phyloP scores from a whole-genome alignment of 2,888 invertebrate genomes.

The Ctenicera cuprea region DNA sequence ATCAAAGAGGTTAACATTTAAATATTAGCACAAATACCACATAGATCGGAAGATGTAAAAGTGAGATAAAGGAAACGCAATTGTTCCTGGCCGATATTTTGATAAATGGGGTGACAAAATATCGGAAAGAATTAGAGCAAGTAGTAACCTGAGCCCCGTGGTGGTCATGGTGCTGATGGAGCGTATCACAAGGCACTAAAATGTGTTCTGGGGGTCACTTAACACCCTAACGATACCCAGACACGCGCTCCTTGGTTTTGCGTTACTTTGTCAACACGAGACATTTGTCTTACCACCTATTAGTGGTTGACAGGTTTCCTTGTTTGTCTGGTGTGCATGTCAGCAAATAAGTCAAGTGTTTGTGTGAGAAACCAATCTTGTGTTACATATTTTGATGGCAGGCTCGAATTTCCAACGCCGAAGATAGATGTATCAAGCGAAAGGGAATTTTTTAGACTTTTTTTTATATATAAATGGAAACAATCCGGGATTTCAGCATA shows the following conservation, averaged over 20 bases:
- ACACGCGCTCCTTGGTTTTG: constrained; percentile 65
- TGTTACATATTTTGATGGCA: constrained; percentile 48
- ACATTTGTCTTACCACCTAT: constrained; percentile 70
- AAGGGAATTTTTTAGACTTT: constrained; percentile 7
- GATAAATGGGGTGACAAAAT: not conserved
- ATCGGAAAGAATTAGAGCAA: constrained; percentile 12
- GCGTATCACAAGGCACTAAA: constrained; percentile 59
- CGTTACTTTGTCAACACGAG: constrained; percentile 67
- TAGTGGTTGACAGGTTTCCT: constrained; percentile 67
- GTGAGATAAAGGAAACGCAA: too few species aligned
- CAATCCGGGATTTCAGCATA: constrained; percentile 3
- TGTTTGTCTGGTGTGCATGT: constrained; percentile 61
- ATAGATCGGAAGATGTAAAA: too few species aligned
- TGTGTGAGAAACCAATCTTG: constrained; percentile 40
- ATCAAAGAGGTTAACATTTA: too few species aligned
- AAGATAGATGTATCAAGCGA: not conserved
- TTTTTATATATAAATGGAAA: constrained; percentile 9
- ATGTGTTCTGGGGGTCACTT: constrained; percentile 66
- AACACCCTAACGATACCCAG: constrained; percentile 63
- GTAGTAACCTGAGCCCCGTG: constrained; percentile 40
- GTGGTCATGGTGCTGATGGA: constrained; percentile 57
- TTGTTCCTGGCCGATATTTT: too few species aligned
- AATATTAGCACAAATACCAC: too few species aligned
- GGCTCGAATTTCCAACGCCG: constrained; percentile 30
- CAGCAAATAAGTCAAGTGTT: constrained; percentile 53